phyloP scores from a whole-genome alignment of 2,888 invertebrate genomes.

The Listrodromus nycthemerus region DNA sequence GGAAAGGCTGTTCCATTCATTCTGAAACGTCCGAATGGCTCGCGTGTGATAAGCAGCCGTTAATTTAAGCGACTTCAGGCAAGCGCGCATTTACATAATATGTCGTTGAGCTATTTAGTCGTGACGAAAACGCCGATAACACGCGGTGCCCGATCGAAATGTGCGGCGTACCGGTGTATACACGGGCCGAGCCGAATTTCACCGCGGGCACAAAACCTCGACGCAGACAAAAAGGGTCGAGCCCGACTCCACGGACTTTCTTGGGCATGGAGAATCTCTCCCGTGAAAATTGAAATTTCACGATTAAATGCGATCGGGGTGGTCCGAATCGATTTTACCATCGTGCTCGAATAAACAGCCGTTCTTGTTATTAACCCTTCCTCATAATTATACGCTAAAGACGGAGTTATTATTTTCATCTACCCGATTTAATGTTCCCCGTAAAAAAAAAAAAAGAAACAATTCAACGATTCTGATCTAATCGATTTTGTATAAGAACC shows the following conservation, averaged over 20 bases:
- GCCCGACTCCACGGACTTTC: constrained; percentile 49
- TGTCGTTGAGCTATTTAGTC: constrained; percentile 7
- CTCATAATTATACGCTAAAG: constrained; percentile 6
- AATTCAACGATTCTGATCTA: neutral
- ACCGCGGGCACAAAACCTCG: neutral
- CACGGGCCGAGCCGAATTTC: neutral
- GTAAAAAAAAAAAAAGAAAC: neutral
- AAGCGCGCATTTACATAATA: constrained; percentile 60
- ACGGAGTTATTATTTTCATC: neutral
- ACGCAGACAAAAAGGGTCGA: constrained; percentile 30
- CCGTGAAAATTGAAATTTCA: constrained; percentile 63
- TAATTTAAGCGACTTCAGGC: constrained; percentile 32
- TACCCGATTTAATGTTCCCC: neutral
- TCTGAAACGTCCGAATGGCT: constrained; percentile 45
- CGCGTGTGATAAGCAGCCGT: constrained; percentile 61
- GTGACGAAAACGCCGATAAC: constrained; percentile 10
- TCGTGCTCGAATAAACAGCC: constrained; percentile 23
- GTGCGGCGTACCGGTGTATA: neutral
- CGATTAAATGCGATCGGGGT: constrained; percentile 49
- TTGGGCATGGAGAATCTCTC: constrained; percentile 49
- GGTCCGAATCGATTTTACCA: constrained; percentile 50
- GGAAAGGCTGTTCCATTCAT: constrained; percentile 33
- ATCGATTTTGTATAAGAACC: neutral
- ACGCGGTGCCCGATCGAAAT: neutral
- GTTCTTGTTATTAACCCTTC: neutral